Conservation (phyloP, 2,797 vertebrate genomes). For the Sebastes iracundus region DNA sequence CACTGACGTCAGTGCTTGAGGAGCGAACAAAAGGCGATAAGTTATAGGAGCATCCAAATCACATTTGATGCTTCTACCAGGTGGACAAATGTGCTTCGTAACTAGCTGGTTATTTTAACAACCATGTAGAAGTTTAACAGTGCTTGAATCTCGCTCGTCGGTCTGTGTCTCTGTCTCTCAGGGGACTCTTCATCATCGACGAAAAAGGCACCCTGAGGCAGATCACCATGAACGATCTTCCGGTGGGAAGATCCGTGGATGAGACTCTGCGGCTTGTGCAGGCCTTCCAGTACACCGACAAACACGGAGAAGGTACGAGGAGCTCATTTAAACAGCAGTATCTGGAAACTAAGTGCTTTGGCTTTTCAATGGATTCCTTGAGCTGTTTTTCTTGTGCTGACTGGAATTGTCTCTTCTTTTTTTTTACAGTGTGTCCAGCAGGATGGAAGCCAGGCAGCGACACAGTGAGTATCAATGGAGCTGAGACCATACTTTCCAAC, state of each 20-base stretch:
- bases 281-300: conserved; percentile 98
- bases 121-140: neutral
- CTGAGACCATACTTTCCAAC: neutral
- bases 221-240: conserved; percentile 99
- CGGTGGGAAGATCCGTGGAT: conserved; percentile 96
- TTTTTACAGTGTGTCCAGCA: conserved; percentile 91
- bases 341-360: neutral
- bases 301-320: conserved; percentile 93
- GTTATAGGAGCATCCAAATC: neutral
- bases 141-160: neutral
- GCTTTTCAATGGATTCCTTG: neutral
- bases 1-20: neutral
- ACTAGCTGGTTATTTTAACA: neutral
- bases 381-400: neutral
- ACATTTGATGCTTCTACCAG: neutral
- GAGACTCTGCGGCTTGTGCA: conserved; percentile 97
- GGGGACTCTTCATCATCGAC: conserved; percentile 99
- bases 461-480: conserved; percentile 86
- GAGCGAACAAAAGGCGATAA: neutral
- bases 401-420: neutral
- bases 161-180: conserved; percentile 59
- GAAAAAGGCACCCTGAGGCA: conserved; percentile 92
- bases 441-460: conserved; percentile 99
- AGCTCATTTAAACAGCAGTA: neutral
- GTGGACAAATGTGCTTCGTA: neutral